Evolutionary conservation across 2,113 vertebrate species (phyloP).

Genomic region (Myotis brandtii): DNA sequence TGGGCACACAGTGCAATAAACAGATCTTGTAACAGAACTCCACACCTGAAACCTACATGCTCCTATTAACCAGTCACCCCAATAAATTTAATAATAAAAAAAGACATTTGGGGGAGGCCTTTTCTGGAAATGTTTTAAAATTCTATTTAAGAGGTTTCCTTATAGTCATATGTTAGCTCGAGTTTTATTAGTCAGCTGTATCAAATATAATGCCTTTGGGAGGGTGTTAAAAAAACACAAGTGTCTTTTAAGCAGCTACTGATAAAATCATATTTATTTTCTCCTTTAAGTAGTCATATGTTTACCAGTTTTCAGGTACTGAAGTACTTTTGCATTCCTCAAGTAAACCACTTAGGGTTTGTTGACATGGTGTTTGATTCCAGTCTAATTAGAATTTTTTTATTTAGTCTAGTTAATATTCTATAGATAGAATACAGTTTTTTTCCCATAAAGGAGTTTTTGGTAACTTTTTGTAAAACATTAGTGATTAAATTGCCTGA

Average conservation of each 20-base stretch:
- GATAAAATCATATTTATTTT: neutral
- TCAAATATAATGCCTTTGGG: neutral
- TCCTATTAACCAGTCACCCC: too few relatives aligned
- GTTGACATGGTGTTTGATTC: neutral
- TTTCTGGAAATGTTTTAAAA: neutral
- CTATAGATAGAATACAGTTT: conserved; percentile 15
- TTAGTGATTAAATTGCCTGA: neutral
- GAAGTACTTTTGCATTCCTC: conserved; percentile 24
- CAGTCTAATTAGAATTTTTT: conserved; percentile 9
- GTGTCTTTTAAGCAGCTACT: neutral
- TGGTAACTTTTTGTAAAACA: neutral
- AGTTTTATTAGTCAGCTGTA: neutral
- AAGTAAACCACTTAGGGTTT: neutral
- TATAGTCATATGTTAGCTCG: neutral
- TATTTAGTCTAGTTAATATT: neutral
- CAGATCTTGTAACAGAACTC: too few relatives aligned
- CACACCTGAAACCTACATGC: too few relatives aligned
- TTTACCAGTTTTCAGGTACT: neutral
- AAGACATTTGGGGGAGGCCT: neutral
- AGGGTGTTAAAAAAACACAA: neutral
- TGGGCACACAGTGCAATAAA: too few relatives aligned
- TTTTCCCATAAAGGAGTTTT: neutral
- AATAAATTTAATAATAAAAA: too few relatives aligned
- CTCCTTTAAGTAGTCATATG: neutral
- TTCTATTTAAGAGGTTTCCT: neutral